phyloP scores from a whole-genome alignment of 2,113 vertebrate genomes.

The Nothobranchius kuhntae region DNA sequence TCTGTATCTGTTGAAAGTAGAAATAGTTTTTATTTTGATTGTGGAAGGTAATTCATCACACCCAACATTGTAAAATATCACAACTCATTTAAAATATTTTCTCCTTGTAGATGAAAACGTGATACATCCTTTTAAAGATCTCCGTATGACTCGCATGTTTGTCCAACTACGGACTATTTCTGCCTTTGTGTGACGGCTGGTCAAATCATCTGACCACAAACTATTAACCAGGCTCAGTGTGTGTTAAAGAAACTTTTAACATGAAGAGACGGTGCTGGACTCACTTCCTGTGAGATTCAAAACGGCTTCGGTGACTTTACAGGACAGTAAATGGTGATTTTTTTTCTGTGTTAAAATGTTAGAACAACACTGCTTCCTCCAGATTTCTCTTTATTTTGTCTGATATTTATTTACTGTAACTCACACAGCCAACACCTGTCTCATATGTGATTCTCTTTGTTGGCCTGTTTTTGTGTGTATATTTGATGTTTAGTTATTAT shows the following conservation, averaged over 20 bases:
- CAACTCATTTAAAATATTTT: conserved; percentile 2
- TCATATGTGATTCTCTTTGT: conserved; percentile 10
- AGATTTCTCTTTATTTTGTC: conserved; percentile 25
- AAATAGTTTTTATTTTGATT: neutral
- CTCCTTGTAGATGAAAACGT: neutral
- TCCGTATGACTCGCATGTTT: conserved; percentile 47
- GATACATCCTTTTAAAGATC: neutral
- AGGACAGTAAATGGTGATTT: conserved; percentile 37
- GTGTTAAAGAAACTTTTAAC: conserved; percentile 42
- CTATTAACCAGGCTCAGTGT: conserved; percentile 11
- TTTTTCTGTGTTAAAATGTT: conserved; percentile 40
- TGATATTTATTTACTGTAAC: conserved; percentile 54
- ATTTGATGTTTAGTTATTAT: conserved; percentile 1
- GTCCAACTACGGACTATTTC: conserved; percentile 8
- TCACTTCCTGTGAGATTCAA: no score
- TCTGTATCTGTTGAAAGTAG: neutral
- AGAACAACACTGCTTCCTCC: conserved; percentile 32
- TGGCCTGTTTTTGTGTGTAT: neutral
- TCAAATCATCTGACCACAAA: conserved; percentile 35
- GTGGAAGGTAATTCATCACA: neutral
- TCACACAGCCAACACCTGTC: conserved; percentile 13
- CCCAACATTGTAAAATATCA: conserved; percentile 2
- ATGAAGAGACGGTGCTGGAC: conserved; percentile 25
- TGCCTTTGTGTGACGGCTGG: conserved; percentile 10
- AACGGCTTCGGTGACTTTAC: conserved; percentile 8